These are phyloP conservation scores for Cheirogaleus major DNA, from an alignment of 2,797 vertebrate species.

Conservation along the genomic window DNA sequence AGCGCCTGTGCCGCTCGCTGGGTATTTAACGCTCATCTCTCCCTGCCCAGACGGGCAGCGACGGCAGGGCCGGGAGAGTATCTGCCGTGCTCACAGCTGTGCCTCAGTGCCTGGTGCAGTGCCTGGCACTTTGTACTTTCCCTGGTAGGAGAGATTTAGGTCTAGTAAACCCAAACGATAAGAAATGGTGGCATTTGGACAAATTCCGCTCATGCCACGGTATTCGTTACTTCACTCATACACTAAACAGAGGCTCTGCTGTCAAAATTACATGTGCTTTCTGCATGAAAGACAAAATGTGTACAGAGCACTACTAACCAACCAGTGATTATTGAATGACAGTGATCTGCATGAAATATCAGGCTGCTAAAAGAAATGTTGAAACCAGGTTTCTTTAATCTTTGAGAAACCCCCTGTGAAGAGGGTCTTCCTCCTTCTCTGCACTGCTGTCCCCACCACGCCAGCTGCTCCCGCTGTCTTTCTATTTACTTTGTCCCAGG, in stretches of 20 bases:
- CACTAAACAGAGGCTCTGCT: background rate
- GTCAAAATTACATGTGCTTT: background rate
- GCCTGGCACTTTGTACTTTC: background rate
- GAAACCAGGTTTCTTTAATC: background rate
- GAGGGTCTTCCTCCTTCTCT: background rate
- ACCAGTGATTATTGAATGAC: accelerated
- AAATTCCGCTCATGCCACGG: background rate
- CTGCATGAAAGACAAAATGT: background rate
- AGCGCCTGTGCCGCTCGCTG: background rate
- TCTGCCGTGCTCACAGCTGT: background rate
- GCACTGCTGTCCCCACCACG: accelerated
- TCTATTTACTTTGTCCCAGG: background rate
- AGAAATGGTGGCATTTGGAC: no score
- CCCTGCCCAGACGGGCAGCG: background rate
- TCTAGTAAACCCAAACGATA: background rate
- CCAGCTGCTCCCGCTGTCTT: background rate
- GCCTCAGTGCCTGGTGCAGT: background rate
- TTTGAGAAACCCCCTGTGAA: background rate
- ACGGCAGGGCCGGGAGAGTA: accelerated
- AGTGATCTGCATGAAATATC: no score
- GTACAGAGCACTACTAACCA: background rate
- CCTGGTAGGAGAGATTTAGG: background rate
- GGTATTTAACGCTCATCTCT: background rate
- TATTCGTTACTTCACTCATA: background rate
- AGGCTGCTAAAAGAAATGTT: background rate